phyloP scores from a whole-genome alignment of 2,113 vertebrate genomes.

The Megaleporinus macrocephalus region DNA sequence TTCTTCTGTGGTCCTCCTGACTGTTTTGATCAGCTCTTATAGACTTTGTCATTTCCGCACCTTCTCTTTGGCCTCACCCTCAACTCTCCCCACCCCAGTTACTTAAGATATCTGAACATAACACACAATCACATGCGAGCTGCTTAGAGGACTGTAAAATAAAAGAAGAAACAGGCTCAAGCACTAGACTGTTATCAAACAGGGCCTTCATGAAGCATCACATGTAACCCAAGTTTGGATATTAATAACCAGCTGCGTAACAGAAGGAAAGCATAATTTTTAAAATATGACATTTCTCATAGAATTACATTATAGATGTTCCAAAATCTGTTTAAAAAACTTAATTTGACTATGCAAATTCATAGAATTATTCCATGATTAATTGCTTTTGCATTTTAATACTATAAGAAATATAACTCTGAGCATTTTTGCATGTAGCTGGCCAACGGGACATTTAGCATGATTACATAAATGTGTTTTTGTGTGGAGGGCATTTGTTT shows the following conservation, averaged over 20 bases:
- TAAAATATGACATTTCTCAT: too few species aligned
- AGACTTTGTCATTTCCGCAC: conserved; percentile 41
- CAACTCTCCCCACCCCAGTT: too few species aligned
- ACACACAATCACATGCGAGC: too few species aligned
- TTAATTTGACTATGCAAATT: conserved; percentile 49
- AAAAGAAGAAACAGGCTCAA: too few species aligned
- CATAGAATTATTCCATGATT: conserved; percentile 46
- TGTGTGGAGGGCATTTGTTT: conserved; percentile 2
- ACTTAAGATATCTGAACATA: too few species aligned
- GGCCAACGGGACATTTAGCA: neutral
- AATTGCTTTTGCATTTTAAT: conserved; percentile 46
- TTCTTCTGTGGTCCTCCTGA: conserved; percentile 32
- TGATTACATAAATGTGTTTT: conserved; percentile 12
- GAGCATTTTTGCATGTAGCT: neutral
- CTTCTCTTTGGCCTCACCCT: conserved; percentile 23
- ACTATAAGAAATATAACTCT: neutral
- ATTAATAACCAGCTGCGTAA: too few species aligned
- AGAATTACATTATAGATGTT: neutral
- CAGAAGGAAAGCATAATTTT: too few species aligned
- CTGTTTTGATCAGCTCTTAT: conserved; percentile 27
- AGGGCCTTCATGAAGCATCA: conserved; percentile 43
- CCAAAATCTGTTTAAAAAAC: conserved; percentile 33
- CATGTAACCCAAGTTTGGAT: neutral
- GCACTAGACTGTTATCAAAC: conserved; percentile 19
- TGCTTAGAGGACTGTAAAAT: too few species aligned